Percentiles rank a stretch among this genome's conserved stretches.
phyloP scores from a whole-genome alignment of 2,888 invertebrate genomes.

The Hemaris fuciformis region DNA sequence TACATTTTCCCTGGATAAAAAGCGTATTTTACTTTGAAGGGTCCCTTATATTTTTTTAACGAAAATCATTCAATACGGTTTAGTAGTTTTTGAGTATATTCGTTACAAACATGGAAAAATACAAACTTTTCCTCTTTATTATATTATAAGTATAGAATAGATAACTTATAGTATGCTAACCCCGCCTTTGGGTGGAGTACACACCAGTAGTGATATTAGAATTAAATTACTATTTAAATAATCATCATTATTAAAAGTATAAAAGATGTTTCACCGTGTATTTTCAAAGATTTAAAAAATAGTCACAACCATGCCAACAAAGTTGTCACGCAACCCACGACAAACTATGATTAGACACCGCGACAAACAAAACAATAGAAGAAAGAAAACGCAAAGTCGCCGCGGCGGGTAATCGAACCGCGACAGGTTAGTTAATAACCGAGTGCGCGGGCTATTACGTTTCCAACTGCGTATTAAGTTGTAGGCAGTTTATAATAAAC shows the following conservation, averaged over 20 bases:
- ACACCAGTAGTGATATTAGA: no score
- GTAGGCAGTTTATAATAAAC: conserved; percentile 12
- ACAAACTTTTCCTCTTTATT: no score
- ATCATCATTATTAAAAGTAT: neutral
- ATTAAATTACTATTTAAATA: neutral
- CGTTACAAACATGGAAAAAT: no score
- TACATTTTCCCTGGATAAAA: no score
- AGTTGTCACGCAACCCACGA: neutral
- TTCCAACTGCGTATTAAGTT: conserved; percentile 9
- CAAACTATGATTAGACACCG: neutral
- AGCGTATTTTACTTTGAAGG: no score
- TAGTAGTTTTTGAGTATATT: no score
- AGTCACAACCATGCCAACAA: neutral
- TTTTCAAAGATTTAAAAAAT: no score
- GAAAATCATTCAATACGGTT: no score
- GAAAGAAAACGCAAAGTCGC: conserved; percentile 10
- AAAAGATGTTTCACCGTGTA: no score
- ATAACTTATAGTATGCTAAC: no score
- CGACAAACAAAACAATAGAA: conserved; percentile 15
- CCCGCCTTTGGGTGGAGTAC: neutral
- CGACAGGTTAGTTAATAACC: conserved; percentile 9
- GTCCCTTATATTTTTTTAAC: no score
- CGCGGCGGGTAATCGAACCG: conserved; percentile 15
- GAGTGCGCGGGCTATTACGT: neutral
- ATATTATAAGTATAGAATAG: no score